Percentiles rank a stretch among this genome's conserved stretches.
phyloP scores from a whole-genome alignment of 2,797 vertebrate genomes.

The Euthynnus affinis region DNA sequence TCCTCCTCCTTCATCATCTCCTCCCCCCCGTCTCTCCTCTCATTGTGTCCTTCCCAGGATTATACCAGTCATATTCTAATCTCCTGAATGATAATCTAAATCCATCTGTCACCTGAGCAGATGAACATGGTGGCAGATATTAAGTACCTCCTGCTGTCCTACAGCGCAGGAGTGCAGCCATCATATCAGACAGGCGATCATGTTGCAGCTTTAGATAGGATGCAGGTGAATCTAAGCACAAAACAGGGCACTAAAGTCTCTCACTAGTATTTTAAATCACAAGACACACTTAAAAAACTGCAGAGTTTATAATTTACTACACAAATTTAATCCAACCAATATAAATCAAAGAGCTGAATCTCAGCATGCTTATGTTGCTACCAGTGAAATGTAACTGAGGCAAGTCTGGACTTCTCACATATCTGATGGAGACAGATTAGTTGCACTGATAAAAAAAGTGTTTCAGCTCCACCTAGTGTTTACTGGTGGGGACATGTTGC shows the following conservation, averaged over 20 bases:
- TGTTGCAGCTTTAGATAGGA: neutral
- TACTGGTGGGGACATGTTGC: slow-evolving; percentile 5
- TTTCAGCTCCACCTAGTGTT: slow-evolving; percentile 65
- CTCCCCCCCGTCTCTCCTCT: slow-evolving; percentile 1
- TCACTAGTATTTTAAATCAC: neutral
- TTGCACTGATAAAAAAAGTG: slow-evolving; percentile 7
- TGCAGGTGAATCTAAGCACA: neutral
- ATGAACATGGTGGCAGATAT: slow-evolving; percentile 48
- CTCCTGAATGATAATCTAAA: slow-evolving; percentile 75
- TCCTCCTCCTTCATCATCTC: neutral
- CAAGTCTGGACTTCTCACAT: slow-evolving; percentile 16
- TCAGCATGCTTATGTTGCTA: neutral
- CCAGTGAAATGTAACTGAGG: neutral
- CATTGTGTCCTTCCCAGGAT: slow-evolving; percentile 74
- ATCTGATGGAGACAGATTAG: neutral
- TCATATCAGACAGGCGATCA: slow-evolving; percentile 28
- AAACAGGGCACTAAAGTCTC: neutral
- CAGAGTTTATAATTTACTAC: neutral
- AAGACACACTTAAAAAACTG: neutral
- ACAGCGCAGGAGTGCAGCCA: slow-evolving; percentile 20
- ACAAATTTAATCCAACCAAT: neutral
- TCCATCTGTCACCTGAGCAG: slow-evolving; percentile 74
- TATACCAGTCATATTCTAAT: slow-evolving; percentile 74
- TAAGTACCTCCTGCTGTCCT: slow-evolving; percentile 40
- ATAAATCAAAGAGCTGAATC: slow-evolving; percentile 1